Conservation (phyloP, 30 jellyfish, hydroid and myxozoan species). For the Aurelia aurita complex sp. Pacific region DNA sequence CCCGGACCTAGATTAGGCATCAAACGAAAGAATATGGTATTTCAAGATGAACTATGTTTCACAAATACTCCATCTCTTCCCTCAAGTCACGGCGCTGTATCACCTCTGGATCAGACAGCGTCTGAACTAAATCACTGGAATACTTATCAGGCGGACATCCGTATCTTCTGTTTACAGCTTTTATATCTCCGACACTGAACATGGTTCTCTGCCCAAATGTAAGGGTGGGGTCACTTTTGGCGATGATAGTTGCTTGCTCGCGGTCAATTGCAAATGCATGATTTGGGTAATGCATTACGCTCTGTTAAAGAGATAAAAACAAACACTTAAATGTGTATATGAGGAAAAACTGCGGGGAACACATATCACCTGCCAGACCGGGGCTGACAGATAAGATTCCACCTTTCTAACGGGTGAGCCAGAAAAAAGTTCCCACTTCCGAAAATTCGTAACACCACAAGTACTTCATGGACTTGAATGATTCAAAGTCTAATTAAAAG, state of each 20-base stretch:
- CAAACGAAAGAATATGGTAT: too few species aligned
- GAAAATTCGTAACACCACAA: too few species aligned
- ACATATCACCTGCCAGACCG: too few species aligned
- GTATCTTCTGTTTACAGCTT: conserved; percentile 73
- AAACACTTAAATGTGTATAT: background rate
- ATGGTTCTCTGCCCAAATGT: conserved; percentile 84
- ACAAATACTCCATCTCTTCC: background rate
- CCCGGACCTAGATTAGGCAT: too few species aligned
- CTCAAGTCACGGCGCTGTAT: conserved; percentile 32
- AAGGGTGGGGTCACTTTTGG: conserved; percentile 70
- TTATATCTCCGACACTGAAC: conserved; percentile 75
- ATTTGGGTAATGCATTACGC: conserved; percentile 95
- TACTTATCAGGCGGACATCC: conserved; percentile 43
- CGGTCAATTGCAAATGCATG: conserved; percentile 92
- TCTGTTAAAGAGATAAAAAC: conserved; percentile 47
- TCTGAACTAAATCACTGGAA: conserved; percentile 9
- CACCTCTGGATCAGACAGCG: conserved; percentile 45
- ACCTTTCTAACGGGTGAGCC: too few species aligned
- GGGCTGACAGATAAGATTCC: too few species aligned
- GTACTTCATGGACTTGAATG: too few species aligned
- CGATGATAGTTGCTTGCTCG: conserved; percentile 63
- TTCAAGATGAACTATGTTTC: too few species aligned
- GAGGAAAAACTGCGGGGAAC: too few species aligned
- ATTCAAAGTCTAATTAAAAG: too few species aligned
- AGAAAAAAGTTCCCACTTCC: too few species aligned